Percentiles rank a stretch among this genome's conserved stretches.
phyloP scores from a whole-genome alignment of 2,797 vertebrate genomes.

The Protosalanx chinensis region DNA sequence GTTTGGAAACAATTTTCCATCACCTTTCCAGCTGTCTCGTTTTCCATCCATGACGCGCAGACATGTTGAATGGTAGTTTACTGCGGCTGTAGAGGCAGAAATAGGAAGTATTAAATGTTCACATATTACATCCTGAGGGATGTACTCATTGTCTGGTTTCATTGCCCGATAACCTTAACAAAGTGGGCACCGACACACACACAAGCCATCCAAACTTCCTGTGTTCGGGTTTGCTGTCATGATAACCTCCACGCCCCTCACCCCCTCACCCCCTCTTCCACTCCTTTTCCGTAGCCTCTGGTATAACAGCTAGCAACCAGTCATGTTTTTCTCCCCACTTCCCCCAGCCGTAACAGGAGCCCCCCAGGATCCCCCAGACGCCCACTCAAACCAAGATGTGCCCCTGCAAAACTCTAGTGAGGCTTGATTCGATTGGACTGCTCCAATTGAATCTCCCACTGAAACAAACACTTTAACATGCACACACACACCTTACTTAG shows the following conservation, averaged over 20 bases:
- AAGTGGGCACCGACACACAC: not conserved
- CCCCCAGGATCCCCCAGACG: conserved; percentile 46
- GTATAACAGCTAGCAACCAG: conserved; percentile 1
- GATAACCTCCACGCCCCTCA: not conserved
- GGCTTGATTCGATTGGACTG: conserved; percentile 68
- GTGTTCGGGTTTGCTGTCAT: not conserved
- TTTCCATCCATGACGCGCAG: too few species aligned
- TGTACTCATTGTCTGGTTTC: conserved; percentile 41
- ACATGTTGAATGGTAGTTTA: not conserved
- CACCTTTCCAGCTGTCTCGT: too few species aligned
- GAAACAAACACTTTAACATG: conserved; percentile 68
- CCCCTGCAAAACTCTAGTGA: conserved; percentile 55
- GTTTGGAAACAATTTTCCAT: too few species aligned
- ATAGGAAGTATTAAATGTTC: not conserved
- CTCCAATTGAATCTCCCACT: conserved; percentile 65
- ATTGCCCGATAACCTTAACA: conserved; percentile 4
- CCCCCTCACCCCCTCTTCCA: conserved; percentile 13
- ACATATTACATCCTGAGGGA: conserved; percentile 14
- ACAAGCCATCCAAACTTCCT: conserved; percentile 21
- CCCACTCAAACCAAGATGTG: conserved; percentile 47
- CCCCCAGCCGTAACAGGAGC: conserved; percentile 49
- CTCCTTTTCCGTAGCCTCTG: conserved; percentile 13
- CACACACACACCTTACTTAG: conserved; percentile 37
- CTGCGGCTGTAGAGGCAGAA: conserved; percentile 1
- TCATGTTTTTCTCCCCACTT: not conserved